Base-by-base conservation (phyloP, 1,140 invertebrate species). In the Trigoniulus corallinus region DNA sequence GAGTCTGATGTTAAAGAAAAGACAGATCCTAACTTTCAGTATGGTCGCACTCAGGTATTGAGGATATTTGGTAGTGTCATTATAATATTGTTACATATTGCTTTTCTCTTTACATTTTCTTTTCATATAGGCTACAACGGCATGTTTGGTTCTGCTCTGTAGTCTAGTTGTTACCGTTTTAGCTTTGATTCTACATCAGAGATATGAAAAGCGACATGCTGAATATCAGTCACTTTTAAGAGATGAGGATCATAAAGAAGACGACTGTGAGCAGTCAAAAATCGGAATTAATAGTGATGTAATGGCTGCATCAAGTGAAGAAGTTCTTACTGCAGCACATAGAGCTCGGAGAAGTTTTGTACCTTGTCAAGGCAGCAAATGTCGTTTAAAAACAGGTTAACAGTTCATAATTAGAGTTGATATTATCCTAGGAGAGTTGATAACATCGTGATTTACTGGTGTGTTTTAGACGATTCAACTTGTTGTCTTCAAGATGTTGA, bases 11-110 rank as follows among this genome's bases (percentile, higher is more conserved):
- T 67, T 2, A 63, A 65, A 23, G 70, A 78, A 47, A 74, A 76
- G 48, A 68, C 70, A 54, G 82, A 84, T 68, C 81, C 82, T 3
- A 83, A 81, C 67, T 88, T 87, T 65, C 81, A 84, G 57, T 80
- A 84, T 63, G 84, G 84, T 1, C 71, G 71, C 57, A 66, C 73
- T 29, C 81, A 88, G 70, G 79, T 55, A 53, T 53, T 12, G 18
- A 39, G 12, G 37, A 18, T 13, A 39, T 18, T 13, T 39, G n/a
- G 37, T 39, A 39, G 18, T 39, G 18, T 39, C 12, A 13, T 12
- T 13, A 39, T 21, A 7, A 44, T 44, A 24, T 44, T 44, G 18
- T 44, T 21, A 7, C 7, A 44, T 44, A 21, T 21, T 21, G 24
- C 12, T 4, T 44, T 7, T 24, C 37, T 13, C 37, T 18, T 13